Percentiles rank a stretch among this genome's conserved stretches.
phyloP scores from a whole-genome alignment of 2,113 vertebrate species.

The Clarias macrocephalus region DNA sequence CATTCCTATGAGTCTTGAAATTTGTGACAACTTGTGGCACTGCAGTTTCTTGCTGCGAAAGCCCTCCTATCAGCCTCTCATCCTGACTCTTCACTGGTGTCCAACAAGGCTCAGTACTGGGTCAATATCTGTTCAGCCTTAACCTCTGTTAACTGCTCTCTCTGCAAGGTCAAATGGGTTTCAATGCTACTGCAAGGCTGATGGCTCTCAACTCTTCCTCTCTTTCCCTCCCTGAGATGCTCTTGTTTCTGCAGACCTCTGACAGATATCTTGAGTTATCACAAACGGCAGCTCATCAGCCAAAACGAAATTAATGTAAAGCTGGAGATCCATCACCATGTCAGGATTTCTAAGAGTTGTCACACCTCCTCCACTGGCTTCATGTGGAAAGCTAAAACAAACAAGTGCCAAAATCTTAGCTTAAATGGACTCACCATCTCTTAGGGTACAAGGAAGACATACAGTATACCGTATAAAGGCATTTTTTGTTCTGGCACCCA shows the following conservation, averaged over 20 bases:
- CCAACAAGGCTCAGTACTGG: constrained; percentile 9
- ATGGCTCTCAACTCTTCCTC: not conserved
- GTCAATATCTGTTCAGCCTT: not conserved
- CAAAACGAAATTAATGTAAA: not conserved
- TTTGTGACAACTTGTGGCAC: not conserved
- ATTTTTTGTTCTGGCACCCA: not conserved
- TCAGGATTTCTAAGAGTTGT: not conserved
- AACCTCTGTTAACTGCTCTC: not conserved
- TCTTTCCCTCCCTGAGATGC: not conserved
- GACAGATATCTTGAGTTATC: not conserved
- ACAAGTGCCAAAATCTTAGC: not conserved
- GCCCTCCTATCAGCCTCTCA: too few species aligned
- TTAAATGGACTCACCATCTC: not conserved
- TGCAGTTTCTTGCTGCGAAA: not conserved
- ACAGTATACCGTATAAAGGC: not conserved
- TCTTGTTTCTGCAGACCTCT: not conserved
- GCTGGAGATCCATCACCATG: not conserved
- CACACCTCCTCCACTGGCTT: not conserved
- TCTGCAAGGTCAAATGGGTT: not conserved
- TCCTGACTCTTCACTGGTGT: too few species aligned
- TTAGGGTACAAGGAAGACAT: not conserved
- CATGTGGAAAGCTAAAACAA: not conserved
- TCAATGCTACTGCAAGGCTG: not conserved
- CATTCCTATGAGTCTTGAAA: not conserved
- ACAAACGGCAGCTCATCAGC: not conserved